Percentiles rank a stretch among this genome's conserved stretches.
phyloP scores from a whole-genome alignment of 2,888 invertebrate species.

The Dryococelus australis region DNA sequence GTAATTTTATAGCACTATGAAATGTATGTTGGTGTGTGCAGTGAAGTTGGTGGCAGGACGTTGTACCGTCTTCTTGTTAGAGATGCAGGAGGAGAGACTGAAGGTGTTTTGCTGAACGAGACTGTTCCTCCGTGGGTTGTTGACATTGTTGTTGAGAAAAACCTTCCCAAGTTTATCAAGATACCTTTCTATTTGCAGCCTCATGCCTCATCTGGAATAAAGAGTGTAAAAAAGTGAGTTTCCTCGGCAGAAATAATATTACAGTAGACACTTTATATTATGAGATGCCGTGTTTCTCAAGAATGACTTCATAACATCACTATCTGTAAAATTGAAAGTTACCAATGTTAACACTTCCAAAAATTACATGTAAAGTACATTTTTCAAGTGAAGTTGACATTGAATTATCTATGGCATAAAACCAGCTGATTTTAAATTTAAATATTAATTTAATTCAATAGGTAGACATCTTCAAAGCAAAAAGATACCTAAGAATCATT shows the following conservation, averaged over 20 bases:
- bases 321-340: neutral
- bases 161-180: slow-evolving; percentile 94
- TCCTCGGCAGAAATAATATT: neutral
- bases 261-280: neutral
- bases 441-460: too few relatives aligned
- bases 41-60: slow-evolving; percentile 95
- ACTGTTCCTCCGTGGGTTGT: slow-evolving; percentile 96
- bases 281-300: too few relatives aligned
- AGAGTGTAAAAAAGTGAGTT: slow-evolving; percentile 77
- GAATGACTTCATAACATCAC: too few relatives aligned
- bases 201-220: slow-evolving; percentile 75
- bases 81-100: slow-evolving; percentile 94
- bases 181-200: slow-evolving; percentile 96
- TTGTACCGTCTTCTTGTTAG: slow-evolving; percentile 87
- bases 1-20: too few relatives aligned
- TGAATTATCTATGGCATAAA: too few relatives aligned
- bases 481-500: too few relatives aligned
- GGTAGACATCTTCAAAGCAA: too few relatives aligned
- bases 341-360: neutral
- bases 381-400: too few relatives aligned
- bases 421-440: too few relatives aligned
- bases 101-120: slow-evolving; percentile 89
- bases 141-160: slow-evolving; percentile 92
- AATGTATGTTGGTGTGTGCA: slow-evolving; percentile 55
- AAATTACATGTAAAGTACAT: neutral